Evolutionary conservation across 92 coral and sea anemone species (phyloP), one percentile per base, ranked within the genome.

Genomic region (Plumapathes pennacea): DNA sequence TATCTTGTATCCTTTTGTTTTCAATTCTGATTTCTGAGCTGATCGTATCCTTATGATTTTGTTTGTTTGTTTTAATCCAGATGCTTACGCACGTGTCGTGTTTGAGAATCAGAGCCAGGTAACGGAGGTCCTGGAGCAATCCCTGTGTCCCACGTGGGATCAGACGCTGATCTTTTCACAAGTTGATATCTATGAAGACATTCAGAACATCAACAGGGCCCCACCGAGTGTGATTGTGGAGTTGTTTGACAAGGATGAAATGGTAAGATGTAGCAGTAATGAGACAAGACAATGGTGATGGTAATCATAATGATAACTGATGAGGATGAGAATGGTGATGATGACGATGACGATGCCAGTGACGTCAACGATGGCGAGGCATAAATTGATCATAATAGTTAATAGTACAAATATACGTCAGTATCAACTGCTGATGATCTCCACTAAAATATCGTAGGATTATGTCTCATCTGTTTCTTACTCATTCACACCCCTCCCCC

Each of bases 101-200:
- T 94, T 94, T 55, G 89, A 85, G 30, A 74, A 77, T 44, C 83
- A 84, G 68, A 80, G 96, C 55, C 99, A 81, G 38, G 66, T 89
- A 24, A 84, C 90, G 1, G 50, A 88, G 70, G 67, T 71, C 7
- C 50, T 71, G 28, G 57, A 56, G 61, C 66, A 88, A 60, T 88
- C 94, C 12, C 69, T 89, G 48, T 94, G 99, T 50, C 96, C 99
- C 22, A 94, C 96, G 12, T 94, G 99, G 99, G 96, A 94, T 56
- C 99, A 94, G 66, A 88, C 99, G 2, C 76, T 94, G 65, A 81
- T 94, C 48, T 94, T 80, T 62, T 45, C 69, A 46, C 31, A 69
- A 32, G 63, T 88, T 25, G 89, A 77, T 34, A 80, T 94, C 73
- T 74, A 72, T 38, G 99, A 83, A 27, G 67, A 66, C 42, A 85